Base-by-base conservation (phyloP, 2,888 invertebrate genomes). In the Altica lythri region DNA sequence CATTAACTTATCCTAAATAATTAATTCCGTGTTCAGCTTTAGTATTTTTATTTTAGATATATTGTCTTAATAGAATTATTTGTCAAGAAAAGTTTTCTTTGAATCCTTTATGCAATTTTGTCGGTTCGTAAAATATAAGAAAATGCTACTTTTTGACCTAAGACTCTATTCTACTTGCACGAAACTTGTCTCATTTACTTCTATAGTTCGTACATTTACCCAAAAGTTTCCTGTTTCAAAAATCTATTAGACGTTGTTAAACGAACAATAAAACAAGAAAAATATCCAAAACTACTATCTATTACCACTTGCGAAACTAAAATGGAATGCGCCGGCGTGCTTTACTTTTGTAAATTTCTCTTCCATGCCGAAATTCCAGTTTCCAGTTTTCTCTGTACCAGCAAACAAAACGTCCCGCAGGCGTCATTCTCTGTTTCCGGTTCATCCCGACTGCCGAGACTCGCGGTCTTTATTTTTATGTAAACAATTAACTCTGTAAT, bases 351-450 rank as follows among this genome's bases (percentile, higher is more conserved):
- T 54, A 59, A 62, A 63, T 58, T 29, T 57, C 55, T 59, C 60
- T 53, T 47, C 44, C 34, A 34, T 42, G 60, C 48, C 57, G 49
- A 57, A 53, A 53, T 62, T 57, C 57, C 43, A 32, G 51, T 37
- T 59, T 56, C 57, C 62, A 64, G 64, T 65, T 57, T 63, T 62
- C 53, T 57, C 38, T 47, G 57, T 59, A 63, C 64, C 60, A 44
- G 54, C 52, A 44, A 49, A 38, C 53, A 51, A 54, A 53, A 34
- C 61, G 55, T 49, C 40, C 49, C 49, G 49, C 40, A 60, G 52
- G 44, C 51, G 50, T 35, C 3, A 6, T 22, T 40, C 52, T 48
- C 52, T 35, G n/a, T 46, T 57, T 51, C 52, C 60, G 54, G 58
- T 48, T n/a, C 29, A 30, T 46, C 52, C 53, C 44, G 44, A 43